A percentile compares a stretch with the other conserved stretches of the same genome.
Evolutionary conservation across 1,140 invertebrate genomes (phyloP).

Genomic region (Cydia strobilella): DNA sequence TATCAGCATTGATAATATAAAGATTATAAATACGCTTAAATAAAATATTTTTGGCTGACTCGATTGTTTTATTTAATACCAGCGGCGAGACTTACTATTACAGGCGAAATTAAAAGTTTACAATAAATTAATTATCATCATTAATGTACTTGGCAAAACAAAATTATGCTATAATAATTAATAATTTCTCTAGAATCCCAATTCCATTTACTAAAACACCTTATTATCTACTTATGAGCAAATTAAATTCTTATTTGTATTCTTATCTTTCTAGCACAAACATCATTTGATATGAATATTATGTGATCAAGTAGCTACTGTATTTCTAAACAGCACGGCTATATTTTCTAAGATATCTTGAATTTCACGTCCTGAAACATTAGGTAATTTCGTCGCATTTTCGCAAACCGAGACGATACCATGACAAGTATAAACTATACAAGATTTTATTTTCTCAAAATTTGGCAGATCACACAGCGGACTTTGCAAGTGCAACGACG

Average conservation of each 20-base stretch:
- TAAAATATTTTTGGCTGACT: slow-evolving; percentile 81
- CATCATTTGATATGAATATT: too few relatives aligned
- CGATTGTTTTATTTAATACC: slow-evolving; percentile 57
- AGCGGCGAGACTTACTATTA: slow-evolving; percentile 9
- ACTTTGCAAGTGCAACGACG: too few relatives aligned
- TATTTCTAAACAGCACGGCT: too few relatives aligned
- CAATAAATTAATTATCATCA: slow-evolving; percentile 21
- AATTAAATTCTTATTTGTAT: slow-evolving; percentile 4
- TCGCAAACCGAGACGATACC: too few relatives aligned
- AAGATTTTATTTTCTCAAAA: too few relatives aligned
- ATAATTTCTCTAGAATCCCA: slow-evolving; percentile 5
- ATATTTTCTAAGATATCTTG: too few relatives aligned
- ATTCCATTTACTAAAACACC: slow-evolving; percentile 3
- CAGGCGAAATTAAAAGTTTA: slow-evolving; percentile 16
- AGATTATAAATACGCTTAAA: slow-evolving; percentile 81
- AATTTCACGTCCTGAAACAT: too few relatives aligned
- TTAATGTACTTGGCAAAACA: neutral
- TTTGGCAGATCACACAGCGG: too few relatives aligned
- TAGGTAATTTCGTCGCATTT: too few relatives aligned
- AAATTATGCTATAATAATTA: slow-evolving; percentile 24
- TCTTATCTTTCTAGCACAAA: neutral
- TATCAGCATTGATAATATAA: slow-evolving; percentile 79
- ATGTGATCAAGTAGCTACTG: too few relatives aligned
- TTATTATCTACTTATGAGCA: neutral
- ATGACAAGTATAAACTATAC: too few relatives aligned